phyloP scores from a whole-genome alignment of 2,888 invertebrate species.

The Proisotoma minuta region DNA sequence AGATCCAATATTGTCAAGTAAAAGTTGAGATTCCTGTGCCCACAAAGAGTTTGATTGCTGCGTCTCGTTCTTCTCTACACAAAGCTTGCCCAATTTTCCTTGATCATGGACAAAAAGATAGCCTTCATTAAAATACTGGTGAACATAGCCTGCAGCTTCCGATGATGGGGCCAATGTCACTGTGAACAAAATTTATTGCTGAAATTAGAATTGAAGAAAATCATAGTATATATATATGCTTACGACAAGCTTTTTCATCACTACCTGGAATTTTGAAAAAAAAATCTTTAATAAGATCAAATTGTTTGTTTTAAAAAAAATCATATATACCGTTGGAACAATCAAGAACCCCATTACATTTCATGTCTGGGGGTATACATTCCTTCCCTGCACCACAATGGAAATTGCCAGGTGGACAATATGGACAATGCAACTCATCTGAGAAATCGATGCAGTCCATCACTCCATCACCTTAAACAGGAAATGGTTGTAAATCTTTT shows the following conservation, averaged over 20 bases:
- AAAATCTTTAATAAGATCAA: too few species aligned
- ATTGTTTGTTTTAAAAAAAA: too few species aligned
- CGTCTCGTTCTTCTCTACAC: constrained; percentile 42
- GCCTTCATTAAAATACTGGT: constrained; percentile 65
- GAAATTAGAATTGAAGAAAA: constrained; percentile 23
- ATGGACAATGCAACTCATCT: constrained; percentile 66
- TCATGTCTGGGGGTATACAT: constrained; percentile 60
- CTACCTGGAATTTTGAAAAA: too few species aligned
- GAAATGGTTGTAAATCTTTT: too few species aligned
- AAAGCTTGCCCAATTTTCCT: constrained; percentile 44
- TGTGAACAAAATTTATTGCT: constrained; percentile 50
- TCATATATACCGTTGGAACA: constrained; percentile 85
- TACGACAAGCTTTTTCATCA: constrained; percentile 80
- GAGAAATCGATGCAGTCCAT: constrained; percentile 62
- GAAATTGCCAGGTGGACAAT: constrained; percentile 66
- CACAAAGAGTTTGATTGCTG: constrained; percentile 31
- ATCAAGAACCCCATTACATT: constrained; percentile 62
- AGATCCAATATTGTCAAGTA: constrained; percentile 44
- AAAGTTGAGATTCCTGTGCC: constrained; percentile 40
- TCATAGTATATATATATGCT: constrained; percentile 52
- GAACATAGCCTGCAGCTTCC: constrained; percentile 53
- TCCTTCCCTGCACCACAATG: constrained; percentile 71
- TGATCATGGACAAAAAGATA: constrained; percentile 75
- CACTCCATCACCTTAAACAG: constrained; percentile 77
- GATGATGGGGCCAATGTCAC: constrained; percentile 72